Evolutionary conservation across 2,797 vertebrate species (phyloP).

Genomic region (Antrozous pallidus): DNA sequence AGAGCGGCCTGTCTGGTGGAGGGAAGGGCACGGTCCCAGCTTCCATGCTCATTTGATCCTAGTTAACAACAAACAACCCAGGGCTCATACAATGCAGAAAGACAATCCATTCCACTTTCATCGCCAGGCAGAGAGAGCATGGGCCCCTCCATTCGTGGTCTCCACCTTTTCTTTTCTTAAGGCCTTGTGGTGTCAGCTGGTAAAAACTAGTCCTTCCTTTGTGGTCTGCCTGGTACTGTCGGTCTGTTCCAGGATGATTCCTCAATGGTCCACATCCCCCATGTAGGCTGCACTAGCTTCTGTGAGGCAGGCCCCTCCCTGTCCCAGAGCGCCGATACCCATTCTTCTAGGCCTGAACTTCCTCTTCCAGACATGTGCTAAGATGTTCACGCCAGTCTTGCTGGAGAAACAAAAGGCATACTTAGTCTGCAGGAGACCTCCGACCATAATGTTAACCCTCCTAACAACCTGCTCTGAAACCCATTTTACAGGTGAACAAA

Average conservation of each 20-base stretch:
- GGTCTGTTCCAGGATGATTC: neutral
- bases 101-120: neutral
- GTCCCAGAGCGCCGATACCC: rapidly evolving
- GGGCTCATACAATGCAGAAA: neutral
- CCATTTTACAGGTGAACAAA: neutral
- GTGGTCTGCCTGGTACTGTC: neutral
- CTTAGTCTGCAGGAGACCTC: neutral
- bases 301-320: neutral
- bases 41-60: neutral
- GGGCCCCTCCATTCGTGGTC: neutral
- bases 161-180: neutral
- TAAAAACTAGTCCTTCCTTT: neutral
- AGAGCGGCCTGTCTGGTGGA: neutral
- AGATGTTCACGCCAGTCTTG: neutral
- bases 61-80: neutral
- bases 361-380: neutral
- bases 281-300: neutral
- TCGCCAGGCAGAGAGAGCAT: neutral
- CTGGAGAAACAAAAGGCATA: neutral
- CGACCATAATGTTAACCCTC: neutral
- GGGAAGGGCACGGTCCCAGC: neutral
- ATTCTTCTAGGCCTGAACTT: neutral
- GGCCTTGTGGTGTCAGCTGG: neutral
- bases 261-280: neutral
- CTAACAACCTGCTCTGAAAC: neutral